A percentile compares a stretch with the other conserved stretches of the same genome.
These are phyloP conservation scores for Etia nguti DNA, from an alignment of 2,113 vertebrate genomes.

Conservation along the genomic window DNA sequence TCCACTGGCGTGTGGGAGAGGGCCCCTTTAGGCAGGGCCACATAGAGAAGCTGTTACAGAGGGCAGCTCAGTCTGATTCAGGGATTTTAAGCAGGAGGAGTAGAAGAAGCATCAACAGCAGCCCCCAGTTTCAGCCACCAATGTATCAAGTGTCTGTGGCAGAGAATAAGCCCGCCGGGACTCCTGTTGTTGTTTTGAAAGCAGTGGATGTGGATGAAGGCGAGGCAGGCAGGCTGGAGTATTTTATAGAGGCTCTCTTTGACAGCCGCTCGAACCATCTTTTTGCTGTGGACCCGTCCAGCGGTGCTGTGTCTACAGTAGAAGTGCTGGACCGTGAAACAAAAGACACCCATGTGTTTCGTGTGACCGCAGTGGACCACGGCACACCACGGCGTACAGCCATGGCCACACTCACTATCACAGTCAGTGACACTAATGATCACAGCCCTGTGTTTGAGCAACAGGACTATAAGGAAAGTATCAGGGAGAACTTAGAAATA, in stretches of 20 bases:
- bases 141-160: constrained; percentile 91
- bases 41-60: constrained; percentile 54
- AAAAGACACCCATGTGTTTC: constrained; percentile 91
- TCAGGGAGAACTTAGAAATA: constrained; percentile 93
- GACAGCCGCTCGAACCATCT: constrained; percentile 88
- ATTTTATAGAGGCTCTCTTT: constrained; percentile 89
- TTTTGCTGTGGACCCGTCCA: constrained; percentile 74
- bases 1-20: constrained; percentile 68
- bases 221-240: constrained; percentile 82
- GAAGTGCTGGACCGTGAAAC: constrained; percentile 88
- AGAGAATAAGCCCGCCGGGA: constrained; percentile 84
- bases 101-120: constrained; percentile 78
- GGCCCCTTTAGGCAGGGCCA: constrained; percentile 61
- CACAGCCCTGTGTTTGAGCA: constrained; percentile 90
- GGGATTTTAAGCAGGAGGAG: constrained; percentile 66
- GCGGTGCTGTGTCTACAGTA: constrained; percentile 76
- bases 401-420: constrained; percentile 88
- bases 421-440: constrained; percentile 86
- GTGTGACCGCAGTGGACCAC: constrained; percentile 81
- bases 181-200: constrained; percentile 76
- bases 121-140: constrained; percentile 89
- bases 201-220: constrained; percentile 85
- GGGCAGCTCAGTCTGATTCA: constrained; percentile 41
- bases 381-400: constrained; percentile 82
- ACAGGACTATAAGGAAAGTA: constrained; percentile 87